Base-by-base conservation (phyloP, 2,888 invertebrate genomes). In the Brachycybe producta region DNA sequence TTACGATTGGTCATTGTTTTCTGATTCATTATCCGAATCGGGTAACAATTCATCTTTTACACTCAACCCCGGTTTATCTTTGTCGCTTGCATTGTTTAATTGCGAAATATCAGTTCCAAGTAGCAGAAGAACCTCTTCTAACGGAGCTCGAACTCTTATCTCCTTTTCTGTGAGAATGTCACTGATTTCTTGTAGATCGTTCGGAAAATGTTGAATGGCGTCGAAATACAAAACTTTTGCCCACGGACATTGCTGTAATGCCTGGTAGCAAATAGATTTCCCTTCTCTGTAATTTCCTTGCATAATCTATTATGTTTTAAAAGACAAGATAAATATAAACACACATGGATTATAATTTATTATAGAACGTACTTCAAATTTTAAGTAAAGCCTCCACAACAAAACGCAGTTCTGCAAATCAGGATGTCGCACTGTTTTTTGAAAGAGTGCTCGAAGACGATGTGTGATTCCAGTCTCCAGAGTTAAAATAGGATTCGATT, bases 161-260 rank as follows among this genome's bases (percentile, higher is more conserved):
- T 68, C 67, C 54, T 70, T 68, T 57, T 70, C 71, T 30, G 60
- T 59, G 64, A 70, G 63, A 35, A 69, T 57, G 50, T 65, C 67
- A n/a, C 65, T 56, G 23, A 67, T 60, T 54, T 67, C 65, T 52
- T 66, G 62, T 8, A 68, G 56, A 48, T 64, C 58, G 19, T 61
- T 61, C 13, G 64, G 64, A 52, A 67, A 62, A 44, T 62, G 52
- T 11, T 56, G 42, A 11, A 67, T 61, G 28, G 61, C 65, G 59
- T 69, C 69, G 56, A 65, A 53, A 57, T 67, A 68, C 70, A 55
- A 42, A 55, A 67, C 67, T 62, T 70, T 70, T 21, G 63, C 61
- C 62, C 66, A 66, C 23, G 69, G 68, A 57, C 70, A 70, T 8
- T 63, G 60, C 52, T 68, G 67, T 3, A 70, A 45, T 15, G 67